Conservation (phyloP, 2,113 vertebrate genomes). For the Rafetus swinhoei region DNA sequence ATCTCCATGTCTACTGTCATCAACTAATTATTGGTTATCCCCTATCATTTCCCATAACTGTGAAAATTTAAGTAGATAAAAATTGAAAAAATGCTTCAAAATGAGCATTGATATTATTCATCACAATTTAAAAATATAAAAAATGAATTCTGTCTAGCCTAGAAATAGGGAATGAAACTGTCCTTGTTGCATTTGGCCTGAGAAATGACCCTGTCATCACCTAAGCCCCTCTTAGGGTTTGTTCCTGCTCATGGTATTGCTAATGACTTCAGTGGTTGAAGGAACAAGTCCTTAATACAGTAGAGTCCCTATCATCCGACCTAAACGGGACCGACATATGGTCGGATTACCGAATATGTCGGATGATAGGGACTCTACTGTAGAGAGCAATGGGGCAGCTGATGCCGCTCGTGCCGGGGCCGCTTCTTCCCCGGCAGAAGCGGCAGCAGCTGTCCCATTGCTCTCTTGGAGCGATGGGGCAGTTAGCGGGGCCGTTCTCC, state of each 20-base stretch:
- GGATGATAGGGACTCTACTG: no score
- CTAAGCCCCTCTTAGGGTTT: slow-evolving; percentile 5
- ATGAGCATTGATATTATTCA: background rate
- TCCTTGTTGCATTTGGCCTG: background rate
- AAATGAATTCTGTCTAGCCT: background rate
- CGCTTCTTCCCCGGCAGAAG: no score
- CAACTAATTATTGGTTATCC: background rate
- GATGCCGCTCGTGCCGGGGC: no score
- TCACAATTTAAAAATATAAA: background rate
- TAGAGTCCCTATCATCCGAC: no score
- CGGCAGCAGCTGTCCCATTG: no score
- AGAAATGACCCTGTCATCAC: background rate
- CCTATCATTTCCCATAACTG: background rate
- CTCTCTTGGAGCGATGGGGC: no score
- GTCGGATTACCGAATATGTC: no score
- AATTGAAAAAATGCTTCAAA: background rate
- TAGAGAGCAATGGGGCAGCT: no score
- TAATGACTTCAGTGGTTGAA: background rate
- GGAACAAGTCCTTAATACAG: background rate
- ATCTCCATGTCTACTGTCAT: background rate
- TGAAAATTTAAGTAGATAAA: background rate
- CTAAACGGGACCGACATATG: no score
- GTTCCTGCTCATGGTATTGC: background rate
- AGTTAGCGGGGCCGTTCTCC: no score
- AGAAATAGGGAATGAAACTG: background rate